phyloP scores from a whole-genome alignment of 2,113 vertebrate genomes.

The Ictidomys tridecemlineatus region DNA sequence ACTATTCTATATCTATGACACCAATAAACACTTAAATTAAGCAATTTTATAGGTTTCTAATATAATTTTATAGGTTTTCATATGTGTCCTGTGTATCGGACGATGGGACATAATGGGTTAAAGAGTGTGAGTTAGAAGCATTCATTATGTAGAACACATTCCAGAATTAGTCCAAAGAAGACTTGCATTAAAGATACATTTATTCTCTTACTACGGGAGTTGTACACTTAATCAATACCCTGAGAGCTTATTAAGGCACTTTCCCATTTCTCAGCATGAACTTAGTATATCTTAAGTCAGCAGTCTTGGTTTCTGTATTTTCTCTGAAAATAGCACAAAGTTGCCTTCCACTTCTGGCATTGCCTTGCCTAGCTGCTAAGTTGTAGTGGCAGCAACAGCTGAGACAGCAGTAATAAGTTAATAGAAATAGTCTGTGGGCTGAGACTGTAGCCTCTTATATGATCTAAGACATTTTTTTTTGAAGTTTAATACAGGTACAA shows the following conservation, averaged over 20 bases:
- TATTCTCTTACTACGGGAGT: neutral
- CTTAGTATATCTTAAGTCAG: neutral
- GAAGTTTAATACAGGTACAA: neutral
- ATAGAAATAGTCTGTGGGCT: neutral
- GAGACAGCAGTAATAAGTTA: neutral
- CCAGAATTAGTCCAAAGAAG: neutral
- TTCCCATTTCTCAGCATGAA: neutral
- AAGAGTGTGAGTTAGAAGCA: neutral
- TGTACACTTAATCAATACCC: neutral
- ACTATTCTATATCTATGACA: neutral
- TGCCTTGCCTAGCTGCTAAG: neutral
- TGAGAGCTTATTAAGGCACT: neutral
- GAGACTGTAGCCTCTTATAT: neutral
- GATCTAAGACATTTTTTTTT: neutral
- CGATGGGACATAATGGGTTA: neutral
- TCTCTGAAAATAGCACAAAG: slow-evolving; percentile 51
- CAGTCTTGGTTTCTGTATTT: neutral
- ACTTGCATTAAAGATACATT: neutral
- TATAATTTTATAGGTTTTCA: neutral
- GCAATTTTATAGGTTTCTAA: neutral
- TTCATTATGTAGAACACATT: neutral
- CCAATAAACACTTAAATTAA: neutral
- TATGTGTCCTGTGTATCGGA: neutral
- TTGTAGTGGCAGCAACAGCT: neutral
- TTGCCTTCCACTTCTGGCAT: neutral